Conservation (phyloP, 2,888 invertebrate genomes). For the Alcis repandata region DNA sequence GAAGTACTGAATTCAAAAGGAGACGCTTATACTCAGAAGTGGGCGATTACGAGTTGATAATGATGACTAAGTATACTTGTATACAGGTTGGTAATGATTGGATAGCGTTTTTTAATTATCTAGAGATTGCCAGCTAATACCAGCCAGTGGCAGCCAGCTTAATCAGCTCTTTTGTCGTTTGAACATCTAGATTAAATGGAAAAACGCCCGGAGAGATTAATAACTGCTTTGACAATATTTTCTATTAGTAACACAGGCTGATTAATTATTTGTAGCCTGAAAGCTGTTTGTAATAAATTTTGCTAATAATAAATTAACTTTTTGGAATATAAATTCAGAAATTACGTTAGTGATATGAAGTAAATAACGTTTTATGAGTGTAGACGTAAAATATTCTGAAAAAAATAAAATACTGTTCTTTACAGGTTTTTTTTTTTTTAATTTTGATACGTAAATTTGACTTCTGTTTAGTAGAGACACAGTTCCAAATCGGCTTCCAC, state of each 20-base stretch:
- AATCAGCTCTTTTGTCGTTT: conserved; percentile 81
- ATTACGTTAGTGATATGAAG: not conserved
- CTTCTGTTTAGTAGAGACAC: not conserved
- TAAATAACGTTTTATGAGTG: not conserved
- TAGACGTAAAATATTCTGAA: too few species aligned
- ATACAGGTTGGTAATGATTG: conserved; percentile 41
- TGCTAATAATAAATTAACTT: too few species aligned
- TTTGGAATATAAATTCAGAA: too few species aligned
- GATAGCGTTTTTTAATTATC: conserved; percentile 51
- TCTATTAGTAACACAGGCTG: too few species aligned
- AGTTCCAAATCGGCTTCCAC: conserved; percentile 35
- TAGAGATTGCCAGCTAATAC: conserved; percentile 51
- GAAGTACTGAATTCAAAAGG: too few species aligned
- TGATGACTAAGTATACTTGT: conserved; percentile 7
- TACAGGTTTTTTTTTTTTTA: not conserved
- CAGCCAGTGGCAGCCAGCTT: conserved; percentile 70
- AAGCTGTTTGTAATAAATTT: too few species aligned
- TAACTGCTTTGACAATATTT: conserved; percentile 9
- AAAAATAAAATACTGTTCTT: too few species aligned
- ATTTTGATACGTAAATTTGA: not conserved
- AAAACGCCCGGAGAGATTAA: conserved; percentile 17
- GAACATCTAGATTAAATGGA: conserved; percentile 48
- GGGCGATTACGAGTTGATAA: not conserved
- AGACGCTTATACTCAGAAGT: too few species aligned
- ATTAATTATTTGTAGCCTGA: too few species aligned